These are phyloP conservation scores for Lepeophtheirus salmonis DNA, from an alignment of 1,140 invertebrate genomes.

Conservation along the genomic window DNA sequence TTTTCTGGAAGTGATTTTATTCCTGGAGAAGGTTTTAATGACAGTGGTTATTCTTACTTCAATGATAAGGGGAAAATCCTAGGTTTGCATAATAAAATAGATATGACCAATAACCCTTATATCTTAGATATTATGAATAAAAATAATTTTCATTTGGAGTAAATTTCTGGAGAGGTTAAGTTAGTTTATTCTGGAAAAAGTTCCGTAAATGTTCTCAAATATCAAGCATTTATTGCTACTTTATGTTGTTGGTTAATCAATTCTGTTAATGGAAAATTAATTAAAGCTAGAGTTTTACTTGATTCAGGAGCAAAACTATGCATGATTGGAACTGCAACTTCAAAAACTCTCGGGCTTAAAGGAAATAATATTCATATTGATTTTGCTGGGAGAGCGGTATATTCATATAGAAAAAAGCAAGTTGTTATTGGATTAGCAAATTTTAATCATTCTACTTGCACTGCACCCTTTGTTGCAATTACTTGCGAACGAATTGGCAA, in stretches of 20 bases:
- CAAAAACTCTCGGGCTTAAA: not conserved
- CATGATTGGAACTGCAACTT: not conserved
- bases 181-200: no score
- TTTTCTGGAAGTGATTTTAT: no score
- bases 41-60: no score
- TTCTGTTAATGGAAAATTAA: not conserved
- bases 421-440: not conserved
- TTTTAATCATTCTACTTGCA: not conserved
- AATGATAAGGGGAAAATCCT: no score
- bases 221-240: not conserved
- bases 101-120: no score
- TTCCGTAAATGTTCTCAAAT: not conserved
- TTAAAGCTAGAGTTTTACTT: not conserved
- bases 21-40: no score
- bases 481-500: not conserved
- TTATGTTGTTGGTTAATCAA: not conserved
- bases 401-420: not conserved
- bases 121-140: no score
- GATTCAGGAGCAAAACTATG: not conserved
- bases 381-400: not conserved
- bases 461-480: not conserved
- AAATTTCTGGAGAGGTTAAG: no score
- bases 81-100: no score
- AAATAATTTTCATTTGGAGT: no score
- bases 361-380: not conserved